A percentile compares a stretch with the other conserved stretches of the same genome.
Evolutionary conservation across 64 coral and sea anemone species (phyloP).

Genomic region (Catalaphyllia jardinei): DNA sequence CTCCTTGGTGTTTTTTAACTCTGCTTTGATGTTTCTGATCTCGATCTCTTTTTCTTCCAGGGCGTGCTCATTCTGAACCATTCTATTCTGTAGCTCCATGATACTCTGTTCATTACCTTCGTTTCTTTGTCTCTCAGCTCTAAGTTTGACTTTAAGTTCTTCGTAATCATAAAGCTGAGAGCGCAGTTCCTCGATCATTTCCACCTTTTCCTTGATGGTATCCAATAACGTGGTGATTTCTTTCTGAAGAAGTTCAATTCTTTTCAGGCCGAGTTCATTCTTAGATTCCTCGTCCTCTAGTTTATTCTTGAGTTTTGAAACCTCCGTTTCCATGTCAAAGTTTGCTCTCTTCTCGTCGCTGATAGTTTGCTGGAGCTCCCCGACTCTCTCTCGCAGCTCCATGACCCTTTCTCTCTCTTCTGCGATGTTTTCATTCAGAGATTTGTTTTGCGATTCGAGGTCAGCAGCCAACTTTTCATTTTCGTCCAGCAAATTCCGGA

Average conservation of each 20-base stretch:
- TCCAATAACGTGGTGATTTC: conserved; percentile 39
- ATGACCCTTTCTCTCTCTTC: conserved; percentile 59
- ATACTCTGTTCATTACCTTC: conserved; percentile 22
- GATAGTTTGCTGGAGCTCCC: conserved; percentile 59
- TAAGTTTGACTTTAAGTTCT: conserved; percentile 7
- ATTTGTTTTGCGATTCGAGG: conserved; percentile 71
- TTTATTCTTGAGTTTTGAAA: conserved; percentile 36
- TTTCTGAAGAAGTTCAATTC: conserved; percentile 47
- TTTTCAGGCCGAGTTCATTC: conserved; percentile 32
- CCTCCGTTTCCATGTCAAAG: conserved; percentile 32
- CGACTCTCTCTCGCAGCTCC: conserved; percentile 56
- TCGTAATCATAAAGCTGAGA: conserved; percentile 19
- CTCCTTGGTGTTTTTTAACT: conserved; percentile 34
- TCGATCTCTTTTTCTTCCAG: conserved; percentile 47
- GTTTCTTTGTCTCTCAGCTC: conserved; percentile 29
- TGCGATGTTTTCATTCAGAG: conserved; percentile 58
- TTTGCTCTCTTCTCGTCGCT: conserved; percentile 55
- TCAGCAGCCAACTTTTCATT: conserved; percentile 69
- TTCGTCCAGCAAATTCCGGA: conserved; percentile 71
- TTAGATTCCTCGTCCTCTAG: conserved; percentile 55
- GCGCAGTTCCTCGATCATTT: conserved; percentile 17
- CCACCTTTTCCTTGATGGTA: conserved; percentile 41
- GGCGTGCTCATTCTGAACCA: conserved; percentile 7
- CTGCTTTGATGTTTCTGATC: conserved; percentile 23
- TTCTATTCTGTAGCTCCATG: conserved; percentile 25